Base-by-base conservation (phyloP, 92 coral and sea anemone genomes). In the Pocillopora meandrina region DNA sequence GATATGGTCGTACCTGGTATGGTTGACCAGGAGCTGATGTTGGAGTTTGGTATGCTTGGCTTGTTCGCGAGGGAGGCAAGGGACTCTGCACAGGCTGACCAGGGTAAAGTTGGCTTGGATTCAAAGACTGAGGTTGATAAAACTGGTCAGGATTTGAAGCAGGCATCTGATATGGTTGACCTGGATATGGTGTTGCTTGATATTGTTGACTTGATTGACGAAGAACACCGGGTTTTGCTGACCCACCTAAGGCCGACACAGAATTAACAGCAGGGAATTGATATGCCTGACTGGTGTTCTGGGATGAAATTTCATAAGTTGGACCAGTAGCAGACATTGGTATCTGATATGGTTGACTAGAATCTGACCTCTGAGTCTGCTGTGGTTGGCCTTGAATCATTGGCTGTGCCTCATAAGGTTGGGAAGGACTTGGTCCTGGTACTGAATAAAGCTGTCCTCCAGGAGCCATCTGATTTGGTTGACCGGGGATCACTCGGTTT, bases 151-250 rank as follows among this genome's bases (percentile, higher is more conserved):
- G 59, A 14, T 42, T 71, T 71, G 63, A 11, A n/a, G 35, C 18
- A 49, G 86, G 80, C 26, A 74, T 65, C 64, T 83, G 86, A 23
- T 20, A 74, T 16, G 73, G 56, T 74, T 73, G 85, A 33, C 60
- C 56, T 59, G 70, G 52, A 1, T 16, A 42, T 8, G 77, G n/a
- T 42, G 75, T 14, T 42, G 52, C 31, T 26, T 26, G 52, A 42
- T 42, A 42, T 42, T 42, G 52, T 42, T 42, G 52, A 42, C 52
- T 42, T 42, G 52, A 42, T 36, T 71, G 85, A 19, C 72, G 55
- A 33, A 61, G 61, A 42, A 13, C 57, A 81, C 70, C 75, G n/a
- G 77, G 70, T 17, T 65, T 71, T 20, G 68, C 23, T 42, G 76
- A 19, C 77, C 80, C 73, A 26, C 61, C 21, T 23, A 56, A 16